Percentiles rank a stretch among this genome's conserved stretches.
Evolutionary conservation across 2,888 invertebrate genomes (phyloP).

Genomic region (Oscheius onirici): DNA sequence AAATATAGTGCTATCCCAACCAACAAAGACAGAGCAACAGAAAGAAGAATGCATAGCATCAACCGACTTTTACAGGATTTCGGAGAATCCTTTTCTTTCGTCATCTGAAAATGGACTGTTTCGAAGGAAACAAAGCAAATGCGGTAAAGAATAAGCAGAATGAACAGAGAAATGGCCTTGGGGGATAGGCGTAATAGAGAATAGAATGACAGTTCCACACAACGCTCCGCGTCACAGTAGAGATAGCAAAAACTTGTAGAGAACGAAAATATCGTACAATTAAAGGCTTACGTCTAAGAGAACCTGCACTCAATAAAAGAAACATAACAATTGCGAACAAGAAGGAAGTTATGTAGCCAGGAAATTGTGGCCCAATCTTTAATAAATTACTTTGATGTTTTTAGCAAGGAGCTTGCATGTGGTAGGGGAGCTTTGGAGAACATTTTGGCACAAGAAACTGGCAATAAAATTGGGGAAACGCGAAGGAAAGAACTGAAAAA

Average conservation of each 20-base stretch:
- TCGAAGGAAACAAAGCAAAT: background rate
- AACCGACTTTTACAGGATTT: constrained; percentile 5
- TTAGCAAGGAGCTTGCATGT: no score
- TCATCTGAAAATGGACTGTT: background rate
- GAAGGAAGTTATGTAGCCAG: no score
- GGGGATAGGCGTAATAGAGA: background rate
- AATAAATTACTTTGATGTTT: no score
- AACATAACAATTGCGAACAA: background rate
- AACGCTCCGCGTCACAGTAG: background rate
- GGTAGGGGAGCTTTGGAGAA: no score
- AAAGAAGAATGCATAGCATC: constrained; percentile 1
- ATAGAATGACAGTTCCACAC: background rate
- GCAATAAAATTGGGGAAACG: no score
- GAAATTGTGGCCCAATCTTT: no score
- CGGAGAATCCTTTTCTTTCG: constrained; percentile 20
- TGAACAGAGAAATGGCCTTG: constrained; percentile 1
- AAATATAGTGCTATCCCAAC: constrained; percentile 43
- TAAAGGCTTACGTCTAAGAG: background rate
- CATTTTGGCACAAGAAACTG: no score
- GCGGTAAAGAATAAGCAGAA: background rate
- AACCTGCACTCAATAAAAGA: background rate
- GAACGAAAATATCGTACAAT: background rate
- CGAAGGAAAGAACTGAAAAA: no score
- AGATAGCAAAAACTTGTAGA: background rate
- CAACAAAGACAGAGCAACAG: constrained; percentile 32